Base-by-base conservation (phyloP, 2,888 invertebrate genomes). In the Blomia tropicalis region DNA sequence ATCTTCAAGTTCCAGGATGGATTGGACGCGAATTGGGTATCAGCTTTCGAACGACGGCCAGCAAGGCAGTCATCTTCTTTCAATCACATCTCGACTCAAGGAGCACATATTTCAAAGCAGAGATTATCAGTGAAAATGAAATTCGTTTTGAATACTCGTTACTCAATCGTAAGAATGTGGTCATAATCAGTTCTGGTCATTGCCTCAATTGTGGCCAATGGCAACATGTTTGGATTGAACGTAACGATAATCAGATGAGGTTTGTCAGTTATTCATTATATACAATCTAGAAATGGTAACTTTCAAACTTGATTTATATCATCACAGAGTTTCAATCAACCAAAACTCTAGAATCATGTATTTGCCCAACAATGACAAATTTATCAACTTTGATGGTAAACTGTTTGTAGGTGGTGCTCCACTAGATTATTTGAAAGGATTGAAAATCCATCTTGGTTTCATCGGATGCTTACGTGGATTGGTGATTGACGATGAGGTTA, bases 191-290 rank as follows among this genome's bases (percentile, higher is more conserved):
- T 70, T 88, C 88, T 2, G 81, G 83, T 67, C 78, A 84, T 53
- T 83, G 84, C 71, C 77, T 93, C 56, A 91, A 90, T 72, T 85
- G 86, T 59, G 92, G 91, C 1, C 88, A 90, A 73, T 93, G 92
- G 93, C 92, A 93, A 74, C 88, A 90, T 75, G 83, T 92, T 67
- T 87, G 88, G 86, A 87, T 93, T 66, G 91, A 92, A 76, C 89
- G 90, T 73, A 90, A 91, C 75, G 84, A 86, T 72, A 87, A 90
- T 74, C 91, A 91, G 73, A 88, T 91, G 36, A 77, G 90, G 60
- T 60, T 29, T 5, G 31, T 7, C 11, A 30, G n/a, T 27, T 36
- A 36, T 11, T 5, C 4, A 5, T 22, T 11, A 22, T 22, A 19
- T 14, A 5, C 5, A 44, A 22, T 44, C 11, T 11, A 11, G 22